phyloP scores from a whole-genome alignment of 2,113 vertebrate genomes.

The Anas platyrhynchos region DNA sequence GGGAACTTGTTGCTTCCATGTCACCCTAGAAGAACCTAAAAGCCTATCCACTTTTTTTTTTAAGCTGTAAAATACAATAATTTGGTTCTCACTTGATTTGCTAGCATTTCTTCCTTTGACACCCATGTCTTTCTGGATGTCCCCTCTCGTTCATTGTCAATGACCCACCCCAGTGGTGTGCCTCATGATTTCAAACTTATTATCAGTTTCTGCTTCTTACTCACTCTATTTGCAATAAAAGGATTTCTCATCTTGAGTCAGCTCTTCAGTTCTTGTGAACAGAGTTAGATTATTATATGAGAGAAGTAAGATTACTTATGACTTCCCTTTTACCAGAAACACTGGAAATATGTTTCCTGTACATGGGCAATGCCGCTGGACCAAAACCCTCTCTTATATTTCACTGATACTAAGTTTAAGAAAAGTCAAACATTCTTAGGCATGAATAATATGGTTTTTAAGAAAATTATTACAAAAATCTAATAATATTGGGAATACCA shows the following conservation, averaged over 20 bases:
- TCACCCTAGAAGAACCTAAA: neutral
- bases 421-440: neutral
- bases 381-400: neutral
- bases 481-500: neutral
- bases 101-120: neutral
- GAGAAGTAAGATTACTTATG: neutral
- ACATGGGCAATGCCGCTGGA: neutral
- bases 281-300: neutral
- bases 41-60: neutral
- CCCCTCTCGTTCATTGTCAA: neutral
- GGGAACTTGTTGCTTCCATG: neutral
- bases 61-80: neutral
- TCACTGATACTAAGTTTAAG: neutral
- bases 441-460: neutral
- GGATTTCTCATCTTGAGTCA: neutral
- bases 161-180: neutral
- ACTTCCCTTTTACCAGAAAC: neutral
- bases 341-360: neutral
- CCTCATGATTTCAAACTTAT: neutral
- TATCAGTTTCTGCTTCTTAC: neutral
- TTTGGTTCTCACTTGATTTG: neutral
- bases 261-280: neutral
- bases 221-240: neutral
- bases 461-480: neutral
- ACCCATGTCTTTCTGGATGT: neutral